Conservation (phyloP, 2,113 vertebrate species). For the Paraplagusia blochii region DNA sequence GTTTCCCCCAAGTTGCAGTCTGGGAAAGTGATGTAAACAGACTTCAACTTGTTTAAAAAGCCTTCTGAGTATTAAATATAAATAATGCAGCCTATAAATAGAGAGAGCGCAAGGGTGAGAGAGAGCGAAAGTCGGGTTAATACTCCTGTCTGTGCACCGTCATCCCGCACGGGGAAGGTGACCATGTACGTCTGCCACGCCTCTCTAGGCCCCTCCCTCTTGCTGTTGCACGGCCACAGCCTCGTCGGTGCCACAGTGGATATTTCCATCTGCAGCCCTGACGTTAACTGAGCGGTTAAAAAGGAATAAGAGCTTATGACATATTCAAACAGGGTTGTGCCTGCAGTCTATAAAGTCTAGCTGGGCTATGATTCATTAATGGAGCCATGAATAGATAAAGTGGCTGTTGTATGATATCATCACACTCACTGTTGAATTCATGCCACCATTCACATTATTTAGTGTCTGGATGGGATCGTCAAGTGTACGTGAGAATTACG, state of each 20-base stretch:
- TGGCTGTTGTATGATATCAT: constrained; percentile 64
- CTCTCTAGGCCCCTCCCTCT: not conserved
- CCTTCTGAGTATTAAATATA: constrained; percentile 60
- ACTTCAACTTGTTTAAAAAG: constrained; percentile 61
- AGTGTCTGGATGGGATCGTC: constrained; percentile 46
- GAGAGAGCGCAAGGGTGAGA: constrained; percentile 13
- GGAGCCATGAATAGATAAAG: constrained; percentile 70
- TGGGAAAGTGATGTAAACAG: constrained; percentile 50
- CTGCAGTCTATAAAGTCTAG: constrained; percentile 68
- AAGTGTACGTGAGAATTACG: constrained; percentile 41
- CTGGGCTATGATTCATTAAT: constrained; percentile 75
- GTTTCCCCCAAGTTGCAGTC: constrained; percentile 17
- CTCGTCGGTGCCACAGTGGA: constrained; percentile 16
- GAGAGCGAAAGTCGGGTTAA: constrained; percentile 20
- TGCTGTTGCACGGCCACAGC: not conserved
- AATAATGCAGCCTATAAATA: constrained; percentile 59
- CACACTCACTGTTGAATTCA: constrained; percentile 58
- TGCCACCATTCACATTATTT: constrained; percentile 50
- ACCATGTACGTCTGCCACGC: not conserved
- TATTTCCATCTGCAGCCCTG: constrained; percentile 61
- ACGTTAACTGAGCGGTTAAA: constrained; percentile 55
- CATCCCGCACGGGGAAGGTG: constrained; percentile 9
- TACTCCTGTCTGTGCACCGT: constrained; percentile 20
- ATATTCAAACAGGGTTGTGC: constrained; percentile 68
- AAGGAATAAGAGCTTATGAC: constrained; percentile 67